These are phyloP conservation scores for Brachionus calyciflorus DNA, from an alignment of 1,140 invertebrate species.

Conservation along the genomic window DNA sequence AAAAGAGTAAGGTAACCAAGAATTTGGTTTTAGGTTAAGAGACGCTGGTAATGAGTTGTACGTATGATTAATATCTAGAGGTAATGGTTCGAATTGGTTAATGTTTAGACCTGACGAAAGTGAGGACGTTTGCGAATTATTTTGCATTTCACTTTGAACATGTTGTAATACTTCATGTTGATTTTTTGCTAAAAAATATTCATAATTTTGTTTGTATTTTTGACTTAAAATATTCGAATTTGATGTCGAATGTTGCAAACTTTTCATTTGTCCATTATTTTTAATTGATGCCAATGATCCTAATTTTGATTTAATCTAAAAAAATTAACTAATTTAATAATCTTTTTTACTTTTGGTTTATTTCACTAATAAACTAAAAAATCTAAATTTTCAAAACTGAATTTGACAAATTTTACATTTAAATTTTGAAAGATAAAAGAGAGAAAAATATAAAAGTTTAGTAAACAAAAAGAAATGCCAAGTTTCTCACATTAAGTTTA, in stretches of 20 bases:
- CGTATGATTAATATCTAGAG: constrained; percentile 6
- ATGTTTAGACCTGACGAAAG: background rate
- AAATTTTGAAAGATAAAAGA: too few relatives aligned
- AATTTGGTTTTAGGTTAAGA: constrained; percentile 32
- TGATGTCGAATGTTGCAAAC: background rate
- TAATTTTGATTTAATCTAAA: constrained; percentile 26
- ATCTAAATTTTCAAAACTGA: too few relatives aligned
- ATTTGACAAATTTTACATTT: too few relatives aligned
- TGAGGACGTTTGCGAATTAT: background rate
- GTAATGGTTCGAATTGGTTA: background rate
- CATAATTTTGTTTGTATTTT: constrained; percentile 30
- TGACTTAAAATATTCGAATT: background rate
- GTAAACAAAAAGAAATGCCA: too few relatives aligned
- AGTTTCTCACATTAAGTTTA: too few relatives aligned
- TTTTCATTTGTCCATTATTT: background rate
- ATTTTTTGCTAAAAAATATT: constrained; percentile 15
- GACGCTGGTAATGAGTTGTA: constrained; percentile 8
- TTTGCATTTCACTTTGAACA: background rate
- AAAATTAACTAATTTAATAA: background rate
- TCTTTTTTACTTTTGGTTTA: too few relatives aligned
- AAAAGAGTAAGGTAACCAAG: constrained; percentile 34
- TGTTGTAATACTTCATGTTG: constrained; percentile 3
- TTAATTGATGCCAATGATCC: background rate
- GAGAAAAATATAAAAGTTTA: too few relatives aligned
- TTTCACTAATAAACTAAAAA: too few relatives aligned